Conservation (phyloP, 64 coral and sea anemone genomes). For the Astreopora myriophthalma region DNA sequence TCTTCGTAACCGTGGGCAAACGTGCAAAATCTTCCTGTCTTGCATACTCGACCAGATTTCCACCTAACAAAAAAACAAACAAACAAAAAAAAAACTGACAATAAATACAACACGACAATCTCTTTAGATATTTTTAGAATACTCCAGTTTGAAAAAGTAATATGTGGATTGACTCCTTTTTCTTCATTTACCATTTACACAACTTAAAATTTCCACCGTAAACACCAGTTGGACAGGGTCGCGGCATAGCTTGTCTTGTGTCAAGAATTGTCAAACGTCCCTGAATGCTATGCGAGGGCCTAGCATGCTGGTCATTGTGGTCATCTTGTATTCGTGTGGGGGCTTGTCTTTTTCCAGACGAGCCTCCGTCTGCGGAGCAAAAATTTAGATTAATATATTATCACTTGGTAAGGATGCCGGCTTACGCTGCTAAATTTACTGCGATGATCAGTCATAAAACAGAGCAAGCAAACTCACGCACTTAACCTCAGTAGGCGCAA, state of each 20-base stretch:
- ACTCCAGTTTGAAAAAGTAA: too few relatives aligned
- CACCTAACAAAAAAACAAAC: too few relatives aligned
- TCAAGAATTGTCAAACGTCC: background rate
- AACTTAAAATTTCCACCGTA: background rate
- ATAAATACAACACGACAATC: too few relatives aligned
- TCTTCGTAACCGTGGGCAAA: background rate
- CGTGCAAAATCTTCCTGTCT: background rate
- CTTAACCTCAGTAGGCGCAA: too few relatives aligned
- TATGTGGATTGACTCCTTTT: too few relatives aligned
- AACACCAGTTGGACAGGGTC: background rate
- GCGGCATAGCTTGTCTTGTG: background rate
- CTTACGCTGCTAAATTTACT: too few relatives aligned
- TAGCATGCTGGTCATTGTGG: background rate
- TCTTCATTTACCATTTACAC: constrained; percentile 4
- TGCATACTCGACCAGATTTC: background rate
- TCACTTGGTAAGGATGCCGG: too few relatives aligned
- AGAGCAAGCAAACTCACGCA: too few relatives aligned
- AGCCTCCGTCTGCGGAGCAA: background rate
- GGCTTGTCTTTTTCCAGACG: background rate
- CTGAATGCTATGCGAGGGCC: background rate
- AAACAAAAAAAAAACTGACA: too few relatives aligned
- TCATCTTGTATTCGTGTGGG: background rate
- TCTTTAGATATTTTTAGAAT: too few relatives aligned
- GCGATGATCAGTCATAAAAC: too few relatives aligned
- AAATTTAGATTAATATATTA: too few relatives aligned